Base-by-base conservation (phyloP, 2,113 vertebrate genomes). In the Hippopotamus amphibius region DNA sequence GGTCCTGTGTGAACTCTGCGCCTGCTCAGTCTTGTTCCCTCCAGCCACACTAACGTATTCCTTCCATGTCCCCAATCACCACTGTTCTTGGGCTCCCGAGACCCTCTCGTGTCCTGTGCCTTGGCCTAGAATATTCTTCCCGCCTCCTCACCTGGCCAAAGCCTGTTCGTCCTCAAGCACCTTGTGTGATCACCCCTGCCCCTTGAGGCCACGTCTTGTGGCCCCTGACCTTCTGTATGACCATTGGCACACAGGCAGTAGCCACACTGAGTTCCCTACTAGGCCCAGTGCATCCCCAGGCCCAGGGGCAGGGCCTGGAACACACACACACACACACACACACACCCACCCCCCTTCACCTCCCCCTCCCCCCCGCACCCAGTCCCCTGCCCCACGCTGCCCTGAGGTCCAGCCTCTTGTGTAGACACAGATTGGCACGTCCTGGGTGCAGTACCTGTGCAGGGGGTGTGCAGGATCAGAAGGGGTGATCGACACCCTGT, bases 121-220 rank as follows among this genome's bases (percentile, higher is more conserved):
- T 79, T 0, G 1, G 50, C 43, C 55, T 19, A 17, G 48, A 79
- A 26, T 16, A 55, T 37, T 48, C 76, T 74, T 33, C 43, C 48
- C n/a, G 41, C 24, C 37, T 41, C 59, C 82, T 71, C 30, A 24
- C 66, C 43, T 66, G 61, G 57, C 63, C 57, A 61, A 14, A 46
- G 59, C 37, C 33, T 53, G 6, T 37, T n/a, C 30, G 55, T 68
- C 37, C 30, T 50, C n/a, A 61, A 68, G 59, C n/a, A 41, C 74
- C 37, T 30, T 26, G 28, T 76, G 46, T 65, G 48, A 28, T 59
- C 37, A 33, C 30, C 19, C 48, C 57, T 76, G 53, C 7, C 15
- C 71, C 46, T 9, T 1, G 1, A 46, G n/a, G 65, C 43, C 6
- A 0, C 57, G 22, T 37, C 50, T 21, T 0, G 0, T 22, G 33